phyloP scores from a whole-genome alignment of 2,888 invertebrate genomes.

The Cybosia mesomella region DNA sequence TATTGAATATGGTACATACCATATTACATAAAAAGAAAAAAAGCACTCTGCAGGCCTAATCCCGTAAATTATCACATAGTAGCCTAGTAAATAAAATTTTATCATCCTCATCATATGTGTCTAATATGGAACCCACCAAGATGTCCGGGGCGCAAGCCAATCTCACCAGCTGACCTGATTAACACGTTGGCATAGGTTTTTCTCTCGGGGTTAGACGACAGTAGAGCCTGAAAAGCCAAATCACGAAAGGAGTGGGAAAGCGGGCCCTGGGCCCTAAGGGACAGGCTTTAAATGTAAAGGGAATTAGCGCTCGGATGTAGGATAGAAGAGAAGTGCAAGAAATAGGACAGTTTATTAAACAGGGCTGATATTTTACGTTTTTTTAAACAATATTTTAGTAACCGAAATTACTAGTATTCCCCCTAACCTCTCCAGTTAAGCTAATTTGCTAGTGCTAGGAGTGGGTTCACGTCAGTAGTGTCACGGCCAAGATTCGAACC shows the following conservation, averaged over 20 bases:
- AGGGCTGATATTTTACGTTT: slow-evolving; percentile 6
- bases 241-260: neutral
- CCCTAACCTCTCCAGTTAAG: no score
- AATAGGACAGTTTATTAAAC: neutral
- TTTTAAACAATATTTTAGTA: no score
- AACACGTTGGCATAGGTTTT: no score
- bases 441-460: no score
- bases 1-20: no score
- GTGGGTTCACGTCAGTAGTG: no score
- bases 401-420: no score
- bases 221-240: neutral
- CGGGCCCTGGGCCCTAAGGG: neutral
- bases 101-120: neutral
- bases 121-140: neutral
- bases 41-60: neutral
- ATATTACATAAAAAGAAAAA: no score
- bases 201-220: no score
- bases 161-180: no score
- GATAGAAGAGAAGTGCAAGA: neutral
- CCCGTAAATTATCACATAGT: neutral
- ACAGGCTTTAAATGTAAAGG: neutral
- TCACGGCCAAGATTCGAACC: no score
- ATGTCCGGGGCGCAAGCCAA: neutral
- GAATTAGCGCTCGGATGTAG: neutral
- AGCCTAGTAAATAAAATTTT: neutral